A percentile compares a stretch with the other conserved stretches of the same genome.
Evolutionary conservation across 1,140 invertebrate species (phyloP).

Genomic region (Branchinecta lynchi): DNA sequence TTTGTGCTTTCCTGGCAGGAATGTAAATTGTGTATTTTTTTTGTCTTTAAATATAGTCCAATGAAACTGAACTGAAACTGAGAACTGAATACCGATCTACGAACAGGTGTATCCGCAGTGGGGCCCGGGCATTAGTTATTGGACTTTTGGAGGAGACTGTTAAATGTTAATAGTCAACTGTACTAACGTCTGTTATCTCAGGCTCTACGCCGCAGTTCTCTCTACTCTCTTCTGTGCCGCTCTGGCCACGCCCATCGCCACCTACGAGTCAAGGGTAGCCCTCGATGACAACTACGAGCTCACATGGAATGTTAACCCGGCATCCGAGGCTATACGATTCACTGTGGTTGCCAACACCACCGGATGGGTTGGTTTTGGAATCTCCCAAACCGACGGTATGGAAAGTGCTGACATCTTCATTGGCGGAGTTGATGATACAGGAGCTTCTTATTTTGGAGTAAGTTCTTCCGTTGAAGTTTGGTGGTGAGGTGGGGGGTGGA

Average conservation of each 20-base stretch:
- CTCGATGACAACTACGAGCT: too few relatives aligned
- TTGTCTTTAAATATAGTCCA: too few relatives aligned
- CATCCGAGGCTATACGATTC: too few relatives aligned
- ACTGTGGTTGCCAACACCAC: not conserved
- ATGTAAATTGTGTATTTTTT: too few relatives aligned
- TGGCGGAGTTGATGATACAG: slow-evolving; percentile 12
- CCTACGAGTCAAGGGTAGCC: not conserved
- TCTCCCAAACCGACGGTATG: slow-evolving; percentile 19
- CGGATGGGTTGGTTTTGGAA: slow-evolving; percentile 18
- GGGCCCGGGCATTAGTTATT: too few relatives aligned
- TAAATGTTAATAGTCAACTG: slow-evolving; percentile 28
- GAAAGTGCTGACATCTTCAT: slow-evolving; percentile 20
- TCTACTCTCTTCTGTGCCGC: slow-evolving; percentile 23
- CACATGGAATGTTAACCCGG: too few relatives aligned
- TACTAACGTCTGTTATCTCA: slow-evolving; percentile 22
- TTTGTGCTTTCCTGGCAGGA: too few relatives aligned
- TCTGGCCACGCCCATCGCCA: slow-evolving; percentile 20
- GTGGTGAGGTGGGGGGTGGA: too few relatives aligned
- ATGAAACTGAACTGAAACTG: too few relatives aligned
- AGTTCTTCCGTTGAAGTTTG: not conserved
- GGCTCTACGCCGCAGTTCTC: slow-evolving; percentile 12
- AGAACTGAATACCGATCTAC: too few relatives aligned
- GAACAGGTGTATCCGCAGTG: too few relatives aligned
- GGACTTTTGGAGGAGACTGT: slow-evolving; percentile 27
- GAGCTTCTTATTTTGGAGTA: slow-evolving; percentile 18